A percentile compares a stretch with the other conserved stretches of the same genome.
phyloP scores from a whole-genome alignment of 2,888 invertebrate genomes.

The Tridacna gigas region DNA sequence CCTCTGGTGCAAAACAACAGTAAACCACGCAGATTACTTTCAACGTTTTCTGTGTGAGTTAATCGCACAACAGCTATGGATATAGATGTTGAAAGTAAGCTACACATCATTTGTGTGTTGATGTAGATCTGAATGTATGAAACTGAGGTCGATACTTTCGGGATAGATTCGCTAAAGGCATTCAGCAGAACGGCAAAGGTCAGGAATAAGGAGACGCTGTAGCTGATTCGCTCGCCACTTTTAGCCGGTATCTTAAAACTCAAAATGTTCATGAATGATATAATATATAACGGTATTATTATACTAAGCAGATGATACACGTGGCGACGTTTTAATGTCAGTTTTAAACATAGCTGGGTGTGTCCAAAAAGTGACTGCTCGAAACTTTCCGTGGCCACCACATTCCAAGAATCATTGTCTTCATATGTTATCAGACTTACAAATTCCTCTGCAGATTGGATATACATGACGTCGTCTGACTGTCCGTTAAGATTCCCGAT shows the following conservation, averaged over 20 bases:
- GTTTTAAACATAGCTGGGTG: background rate
- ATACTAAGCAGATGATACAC: constrained; percentile 30
- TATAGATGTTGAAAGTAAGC: constrained; percentile 22
- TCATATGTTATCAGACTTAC: background rate
- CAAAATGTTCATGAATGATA: constrained; percentile 44
- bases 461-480: background rate
- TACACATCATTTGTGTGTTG: constrained; percentile 24
- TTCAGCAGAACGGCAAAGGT: constrained; percentile 40
- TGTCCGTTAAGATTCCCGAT: constrained; percentile 4
- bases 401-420: constrained; percentile 4
- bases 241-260: constrained; percentile 36
- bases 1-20: background rate
- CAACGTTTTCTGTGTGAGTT: background rate
- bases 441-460: background rate
- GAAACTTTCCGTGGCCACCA: background rate
- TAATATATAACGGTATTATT: constrained; percentile 27
- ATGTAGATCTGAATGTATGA: constrained; percentile 41
- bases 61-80: constrained; percentile 22
- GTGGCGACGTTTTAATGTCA: constrained; percentile 17
- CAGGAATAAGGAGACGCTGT: constrained; percentile 44
- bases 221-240: constrained; percentile 42
- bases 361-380: background rate
- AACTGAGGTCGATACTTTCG: constrained; percentile 29
- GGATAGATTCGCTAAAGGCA: constrained; percentile 34
- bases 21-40: background rate